Evolutionary conservation across 2,113 vertebrate genomes (phyloP), one percentile per base, ranked within the genome.

Genomic region (Takifugu bimaculatus): DNA sequence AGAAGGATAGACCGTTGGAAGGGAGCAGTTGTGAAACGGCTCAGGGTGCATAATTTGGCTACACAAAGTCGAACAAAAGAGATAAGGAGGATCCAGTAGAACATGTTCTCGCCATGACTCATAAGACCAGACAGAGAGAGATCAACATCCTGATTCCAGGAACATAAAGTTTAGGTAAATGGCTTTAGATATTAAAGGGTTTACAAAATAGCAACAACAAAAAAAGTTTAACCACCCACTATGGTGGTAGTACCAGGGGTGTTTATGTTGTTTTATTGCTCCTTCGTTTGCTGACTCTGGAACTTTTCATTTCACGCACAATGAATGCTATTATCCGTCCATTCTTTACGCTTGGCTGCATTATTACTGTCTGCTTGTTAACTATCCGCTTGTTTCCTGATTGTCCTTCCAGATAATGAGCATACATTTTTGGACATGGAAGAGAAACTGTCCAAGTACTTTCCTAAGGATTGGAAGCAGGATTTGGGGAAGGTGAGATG

Each of bases 341-440:
- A 20, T 84, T 89, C 35, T 84, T 89, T 58, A 68, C 61, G 79
- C 82, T 66, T 72, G 70, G 77, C 49, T 80, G 50, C 72, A 81
- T 84, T 54, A 49, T 65, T 80, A 70, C 5, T 39, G 76, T 86
- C 75, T 77, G 65, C 58, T 63, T 13, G 14, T 74, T 75, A 72
- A 82, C 70, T 70, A 74, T 80, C 76, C 69, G 66, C 49, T 78
- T 65, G 54, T 81, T 72, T 78, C 57, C 68, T 56, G 45, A 67
- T 71, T 81, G 49, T 77, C 13, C 12, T 68, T 72, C 14, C 65
- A 97, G 94, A 96, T 84, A 93, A 93, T 49, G 93, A 96, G 69
- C 91, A 94, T 65, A 85, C 95, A 62, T 97, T 95, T 78, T 83
- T 96, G 76, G 94, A 98, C 69, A 70, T 95, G 88, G 93, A 94